Base-by-base conservation (phyloP, 2,888 invertebrate species). In the Lasioglossum leucozonium region DNA sequence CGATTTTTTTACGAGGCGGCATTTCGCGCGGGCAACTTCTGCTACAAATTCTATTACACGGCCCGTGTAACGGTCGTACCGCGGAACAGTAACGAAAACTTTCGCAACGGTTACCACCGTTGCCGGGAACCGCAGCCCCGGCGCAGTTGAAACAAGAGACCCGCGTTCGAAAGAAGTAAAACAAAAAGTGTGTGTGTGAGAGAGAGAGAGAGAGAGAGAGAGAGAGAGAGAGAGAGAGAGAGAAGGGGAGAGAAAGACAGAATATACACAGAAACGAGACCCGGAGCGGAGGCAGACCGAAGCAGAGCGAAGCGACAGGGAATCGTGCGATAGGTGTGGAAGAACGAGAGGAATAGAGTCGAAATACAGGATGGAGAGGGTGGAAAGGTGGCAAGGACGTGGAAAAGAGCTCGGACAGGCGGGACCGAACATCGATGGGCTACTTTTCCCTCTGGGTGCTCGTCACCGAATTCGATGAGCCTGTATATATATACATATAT, bases 401-500 rank as follows among this genome's bases (percentile, higher is more conserved):
- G 82, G 77, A 75, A 85, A 71, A 81, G 81, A 67, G 78, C 74
- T 72, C 62, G 80, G 74, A 34, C 44, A 47, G 58, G 5, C 40
- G 74, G 55, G 78, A 72, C 62, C 40, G 75, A 58, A 51, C 88
- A 83, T 79, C 87, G 83, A 83, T 77, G 82, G 85, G 82, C 79
- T 79, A 82, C 81, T 87, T 88, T 87, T 72, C 80, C 86, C 85
- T 79, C 58, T 62, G 87, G 88, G 77, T 72, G 77, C 75, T 84
- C 85, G 84, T 90, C 88, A 82, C 85, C 88, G 81, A 88, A 87
- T 82, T 79, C 87, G 82, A 80, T 72, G 81, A 88, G 72, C 51
- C 83, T 78, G 77, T 86, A 67, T 75, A 67, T 47, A 72, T 72
- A 76, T 58, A 44, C 69, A 75, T 86, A 67, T 75, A 67, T 47